These are phyloP conservation scores for Tympanuchus pallidicinctus DNA, from an alignment of 2,113 vertebrate genomes.

Conservation along the genomic window DNA sequence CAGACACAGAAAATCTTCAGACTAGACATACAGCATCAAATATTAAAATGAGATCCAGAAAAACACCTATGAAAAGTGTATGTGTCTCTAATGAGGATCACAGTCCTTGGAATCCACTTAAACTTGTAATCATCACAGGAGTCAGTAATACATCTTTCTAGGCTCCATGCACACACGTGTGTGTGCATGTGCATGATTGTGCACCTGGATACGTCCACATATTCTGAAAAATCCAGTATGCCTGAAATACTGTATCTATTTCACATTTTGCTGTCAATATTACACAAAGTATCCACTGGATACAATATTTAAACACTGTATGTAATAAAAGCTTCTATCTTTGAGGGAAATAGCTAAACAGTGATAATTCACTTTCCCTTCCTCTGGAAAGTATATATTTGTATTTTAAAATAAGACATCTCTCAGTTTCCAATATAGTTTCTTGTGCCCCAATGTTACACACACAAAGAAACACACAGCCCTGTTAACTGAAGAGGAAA, in stretches of 20 bases:
- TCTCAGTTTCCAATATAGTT: not conserved
- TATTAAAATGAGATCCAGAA: not conserved
- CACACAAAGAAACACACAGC: not conserved
- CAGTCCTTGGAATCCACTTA: not conserved
- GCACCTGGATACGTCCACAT: not conserved
- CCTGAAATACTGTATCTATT: not conserved
- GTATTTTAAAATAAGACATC: not conserved
- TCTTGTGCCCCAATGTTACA: not conserved
- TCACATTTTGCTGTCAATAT: not conserved
- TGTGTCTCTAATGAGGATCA: not conserved
- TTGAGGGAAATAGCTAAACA: not conserved
- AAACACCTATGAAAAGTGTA: fast-evolving
- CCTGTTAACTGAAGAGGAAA: not conserved
- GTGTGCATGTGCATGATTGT: too few species aligned
- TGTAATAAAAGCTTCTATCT: not conserved
- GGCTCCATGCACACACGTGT: not conserved
- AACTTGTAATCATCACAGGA: not conserved
- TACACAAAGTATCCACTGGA: not conserved
- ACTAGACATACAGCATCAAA: not conserved
- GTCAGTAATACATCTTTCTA: not conserved
- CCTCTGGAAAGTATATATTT: not conserved
- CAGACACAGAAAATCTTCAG: fast-evolving
- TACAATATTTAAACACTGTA: not conserved
- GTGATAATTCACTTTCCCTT: not conserved
- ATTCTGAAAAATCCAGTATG: not conserved